Percentiles rank a stretch among this genome's conserved stretches.
These are phyloP conservation scores for Charina bottae DNA, from an alignment of 2,113 vertebrate species.

Conservation along the genomic window DNA sequence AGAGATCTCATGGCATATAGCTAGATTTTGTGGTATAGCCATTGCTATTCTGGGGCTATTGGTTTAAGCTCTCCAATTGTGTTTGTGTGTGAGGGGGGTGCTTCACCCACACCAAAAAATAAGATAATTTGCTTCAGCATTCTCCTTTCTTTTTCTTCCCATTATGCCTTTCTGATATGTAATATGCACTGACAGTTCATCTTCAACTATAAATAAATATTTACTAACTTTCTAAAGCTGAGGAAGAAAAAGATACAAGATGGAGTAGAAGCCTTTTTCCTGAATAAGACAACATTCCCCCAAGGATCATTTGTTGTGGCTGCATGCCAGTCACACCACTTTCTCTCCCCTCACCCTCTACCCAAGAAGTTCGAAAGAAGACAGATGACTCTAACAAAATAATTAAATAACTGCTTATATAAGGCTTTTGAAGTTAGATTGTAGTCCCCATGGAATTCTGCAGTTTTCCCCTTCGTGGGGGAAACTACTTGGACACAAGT, in stretches of 20 bases:
- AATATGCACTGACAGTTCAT: not conserved
- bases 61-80: not conserved
- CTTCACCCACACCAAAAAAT: not conserved
- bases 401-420: not conserved
- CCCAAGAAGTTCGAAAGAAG: not conserved
- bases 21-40: too few relatives aligned
- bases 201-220: not conserved
- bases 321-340: not conserved
- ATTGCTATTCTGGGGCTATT: not conserved
- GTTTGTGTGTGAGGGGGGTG: not conserved
- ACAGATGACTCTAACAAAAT: not conserved
- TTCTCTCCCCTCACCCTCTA: not conserved
- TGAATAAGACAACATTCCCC: not conserved
- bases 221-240: not conserved
- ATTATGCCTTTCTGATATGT: not conserved
- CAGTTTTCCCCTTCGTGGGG: not conserved
- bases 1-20: not conserved
- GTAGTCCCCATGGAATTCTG: not conserved
- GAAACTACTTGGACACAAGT: not conserved
- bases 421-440: not conserved
- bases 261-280: not conserved
- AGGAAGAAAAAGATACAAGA: not conserved
- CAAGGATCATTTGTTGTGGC: not conserved
- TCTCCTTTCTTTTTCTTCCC: not conserved
- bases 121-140: not conserved